Conservation (phyloP, 2,113 vertebrate genomes). For the Oenanthe oenanthe region DNA sequence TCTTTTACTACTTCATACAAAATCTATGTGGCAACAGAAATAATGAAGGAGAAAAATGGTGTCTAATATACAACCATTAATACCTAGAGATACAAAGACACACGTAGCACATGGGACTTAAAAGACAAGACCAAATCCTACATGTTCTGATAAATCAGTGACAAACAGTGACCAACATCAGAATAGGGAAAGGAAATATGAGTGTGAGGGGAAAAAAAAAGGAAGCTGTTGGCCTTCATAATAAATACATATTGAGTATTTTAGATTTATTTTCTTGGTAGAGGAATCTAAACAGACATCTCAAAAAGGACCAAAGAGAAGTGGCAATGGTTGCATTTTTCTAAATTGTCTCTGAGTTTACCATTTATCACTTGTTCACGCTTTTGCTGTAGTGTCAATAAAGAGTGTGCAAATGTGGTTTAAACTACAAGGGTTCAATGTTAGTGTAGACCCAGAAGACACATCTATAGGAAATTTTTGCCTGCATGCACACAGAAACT, state of each 20-base stretch:
- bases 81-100: not conserved
- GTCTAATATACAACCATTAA: not conserved
- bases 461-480: not conserved
- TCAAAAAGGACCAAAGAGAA: not conserved
- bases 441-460: not conserved
- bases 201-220: fast-evolving
- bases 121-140: not conserved
- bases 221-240: not conserved
- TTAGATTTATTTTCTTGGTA: not conserved
- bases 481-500: not conserved
- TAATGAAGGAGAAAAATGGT: not conserved
- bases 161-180: not conserved
- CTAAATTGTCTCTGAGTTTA: not conserved
- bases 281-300: not conserved
- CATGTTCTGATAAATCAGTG: not conserved
- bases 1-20: not conserved
- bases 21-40: not conserved
- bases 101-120: not conserved
- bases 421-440: not conserved
- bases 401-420: not conserved
- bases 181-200: not conserved
- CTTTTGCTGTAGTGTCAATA: not conserved
- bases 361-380: not conserved
- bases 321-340: not conserved
- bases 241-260: not conserved